Conservation (phyloP, 2,113 vertebrate species). For the Pomatorhinus ruficollis region DNA sequence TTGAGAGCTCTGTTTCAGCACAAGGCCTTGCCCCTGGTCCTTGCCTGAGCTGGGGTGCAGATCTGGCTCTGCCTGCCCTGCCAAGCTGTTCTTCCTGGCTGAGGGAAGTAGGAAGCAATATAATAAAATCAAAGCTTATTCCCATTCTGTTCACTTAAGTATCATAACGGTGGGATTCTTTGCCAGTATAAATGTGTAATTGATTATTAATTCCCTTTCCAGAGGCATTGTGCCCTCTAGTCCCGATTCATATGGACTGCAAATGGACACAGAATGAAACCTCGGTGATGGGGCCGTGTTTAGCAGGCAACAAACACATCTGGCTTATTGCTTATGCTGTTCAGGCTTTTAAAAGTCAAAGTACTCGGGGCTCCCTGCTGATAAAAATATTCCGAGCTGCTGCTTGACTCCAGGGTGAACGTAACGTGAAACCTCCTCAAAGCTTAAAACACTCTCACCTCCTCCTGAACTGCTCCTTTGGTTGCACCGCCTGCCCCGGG, state of each 20-base stretch:
- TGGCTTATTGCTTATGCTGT: neutral
- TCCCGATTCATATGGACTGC: neutral
- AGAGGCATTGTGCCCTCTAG: neutral
- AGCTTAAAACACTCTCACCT: neutral
- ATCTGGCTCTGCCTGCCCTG: neutral
- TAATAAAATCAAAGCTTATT: neutral
- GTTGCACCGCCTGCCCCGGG: neutral
- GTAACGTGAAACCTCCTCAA: slow-evolving; percentile 34
- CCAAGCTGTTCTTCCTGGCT: neutral
- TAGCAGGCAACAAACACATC: neutral
- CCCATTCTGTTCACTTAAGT: neutral
- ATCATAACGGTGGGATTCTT: neutral
- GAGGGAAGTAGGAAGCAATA: neutral
- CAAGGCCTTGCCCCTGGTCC: neutral
- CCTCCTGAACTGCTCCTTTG: neutral
- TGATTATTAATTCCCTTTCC: neutral
- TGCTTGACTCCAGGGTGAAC: neutral
- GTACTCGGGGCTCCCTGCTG: neutral
- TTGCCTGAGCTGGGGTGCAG: neutral
- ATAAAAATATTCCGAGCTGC: slow-evolving; percentile 38
- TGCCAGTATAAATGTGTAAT: neutral
- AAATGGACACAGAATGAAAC: neutral
- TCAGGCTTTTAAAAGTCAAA: slow-evolving; percentile 1
- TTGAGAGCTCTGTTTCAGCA: neutral
- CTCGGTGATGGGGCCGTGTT: neutral